A percentile compares a stretch with the other conserved stretches of the same genome.
phyloP scores from a whole-genome alignment of 2,113 vertebrate genomes.

The Puffinus mauretanicus region DNA sequence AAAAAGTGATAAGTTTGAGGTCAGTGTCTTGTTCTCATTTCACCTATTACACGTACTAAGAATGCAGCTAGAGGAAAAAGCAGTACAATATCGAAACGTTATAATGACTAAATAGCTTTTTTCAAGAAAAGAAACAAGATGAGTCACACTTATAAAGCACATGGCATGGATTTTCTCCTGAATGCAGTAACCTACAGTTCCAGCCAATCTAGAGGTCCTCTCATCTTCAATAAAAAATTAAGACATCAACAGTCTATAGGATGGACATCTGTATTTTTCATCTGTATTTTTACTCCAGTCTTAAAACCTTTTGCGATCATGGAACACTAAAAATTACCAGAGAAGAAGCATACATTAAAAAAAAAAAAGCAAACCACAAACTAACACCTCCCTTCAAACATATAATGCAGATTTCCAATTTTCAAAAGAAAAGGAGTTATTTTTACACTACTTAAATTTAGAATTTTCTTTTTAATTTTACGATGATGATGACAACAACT shows the following conservation, averaged over 20 bases:
- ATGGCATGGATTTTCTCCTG: background rate
- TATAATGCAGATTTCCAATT: background rate
- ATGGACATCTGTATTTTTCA: background rate
- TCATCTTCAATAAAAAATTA: background rate
- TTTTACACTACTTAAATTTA: background rate
- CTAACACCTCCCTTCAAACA: background rate
- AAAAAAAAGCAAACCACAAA: background rate
- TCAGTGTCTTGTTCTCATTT: background rate
- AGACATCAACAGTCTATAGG: background rate
- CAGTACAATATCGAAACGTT: background rate
- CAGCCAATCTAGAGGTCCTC: background rate
- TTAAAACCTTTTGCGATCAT: background rate
- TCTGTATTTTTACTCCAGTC: background rate
- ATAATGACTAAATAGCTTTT: background rate
- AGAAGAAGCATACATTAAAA: background rate
- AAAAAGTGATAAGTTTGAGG: background rate
- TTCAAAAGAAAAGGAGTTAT: background rate
- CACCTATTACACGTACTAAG: background rate
- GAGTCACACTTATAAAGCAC: background rate
- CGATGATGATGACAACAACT: background rate
- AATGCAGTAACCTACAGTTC: background rate
- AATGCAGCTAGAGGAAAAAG: accelerated
- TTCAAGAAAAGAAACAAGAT: background rate
- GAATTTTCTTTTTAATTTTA: background rate
- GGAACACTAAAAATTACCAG: background rate